Base-by-base conservation (phyloP, 2,888 invertebrate genomes). In the Parnassius smintheus region DNA sequence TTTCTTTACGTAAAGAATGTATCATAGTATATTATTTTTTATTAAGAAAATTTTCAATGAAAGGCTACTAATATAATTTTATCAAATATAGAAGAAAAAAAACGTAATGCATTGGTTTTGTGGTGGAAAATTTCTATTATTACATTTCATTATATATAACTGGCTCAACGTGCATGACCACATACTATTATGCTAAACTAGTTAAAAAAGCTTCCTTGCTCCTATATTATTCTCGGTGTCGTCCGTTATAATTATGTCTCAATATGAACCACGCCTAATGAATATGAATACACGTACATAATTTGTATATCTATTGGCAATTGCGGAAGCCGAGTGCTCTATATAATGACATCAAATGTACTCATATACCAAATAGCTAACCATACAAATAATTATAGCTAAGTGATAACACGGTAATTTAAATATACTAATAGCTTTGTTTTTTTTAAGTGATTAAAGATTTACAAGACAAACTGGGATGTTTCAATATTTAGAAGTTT, bases 201-300 rank as follows among this genome's bases (percentile, higher is more conserved):
- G 25, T 45, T 46, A 46, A 65, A 65, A 67, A 54, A 62, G 71
- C 73, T 74, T 75, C 75, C 77, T 75, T 72, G 70, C 74, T 67
- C 60, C 70, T 65, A 69, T 66, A 68, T 58, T 69, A 68, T 71
- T 68, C 64, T 66, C 66, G 64, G 77, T 76, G 76, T 82, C 84
- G 81, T 85, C 81, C 76, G 72, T 78, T 74, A 72, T 75, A 78
- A 81, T 81, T 80, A 82, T 63, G 59, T 61, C 62, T 67, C 66
- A 72, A 72, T 73, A 69, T 64, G 65, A 70, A 69, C 69, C 72
- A 69, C 70, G 65, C 68, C 72, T 75, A 74, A 80, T 83, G 75
- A 78, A 80, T 81, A 81, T 82, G 73, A 76, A 82, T 83, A 73
- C 70, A 67, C 66, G 72, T 83, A 67, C 66, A 72, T 83, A 81